Evolutionary conservation across 2,888 invertebrate genomes (phyloP).

Genomic region (Deroplatys truncata): DNA sequence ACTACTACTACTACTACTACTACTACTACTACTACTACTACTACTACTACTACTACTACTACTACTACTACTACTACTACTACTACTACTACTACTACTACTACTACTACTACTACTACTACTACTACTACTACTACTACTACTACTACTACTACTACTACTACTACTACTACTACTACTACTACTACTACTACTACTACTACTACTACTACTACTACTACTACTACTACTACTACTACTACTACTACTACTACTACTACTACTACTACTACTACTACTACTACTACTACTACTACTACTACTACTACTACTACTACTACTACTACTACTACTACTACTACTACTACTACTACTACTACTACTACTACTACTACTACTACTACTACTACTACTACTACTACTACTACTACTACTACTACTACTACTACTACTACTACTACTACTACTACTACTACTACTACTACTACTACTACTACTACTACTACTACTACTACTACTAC

Average conservation of each 20-base stretch:
- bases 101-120: slow-evolving; percentile 6
- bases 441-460: slow-evolving; percentile 6
- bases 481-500: slow-evolving; percentile 6
- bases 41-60: slow-evolving; percentile 6
- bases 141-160: slow-evolving; percentile 6
- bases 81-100: slow-evolving; percentile 6
- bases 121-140: slow-evolving; percentile 6
- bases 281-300: slow-evolving; percentile 2
- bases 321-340: slow-evolving; percentile 6
- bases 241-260: slow-evolving; percentile 6
- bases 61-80: slow-evolving; percentile 6
- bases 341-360: slow-evolving; percentile 6
- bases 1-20: slow-evolving; percentile 6
- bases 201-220: slow-evolving; percentile 6
- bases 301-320: slow-evolving; percentile 6
- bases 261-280: slow-evolving; percentile 6
- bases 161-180: slow-evolving; percentile 6
- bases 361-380: slow-evolving; percentile 6
- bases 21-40: slow-evolving; percentile 6
- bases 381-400: slow-evolving; percentile 6
- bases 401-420: slow-evolving; percentile 6
- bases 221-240: slow-evolving; percentile 6
- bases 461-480: slow-evolving; percentile 6
- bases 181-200: slow-evolving; percentile 6
- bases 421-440: slow-evolving; percentile 2